Conservation (phyloP, 2,797 vertebrate genomes). For the Cirrhinus mrigala region DNA sequence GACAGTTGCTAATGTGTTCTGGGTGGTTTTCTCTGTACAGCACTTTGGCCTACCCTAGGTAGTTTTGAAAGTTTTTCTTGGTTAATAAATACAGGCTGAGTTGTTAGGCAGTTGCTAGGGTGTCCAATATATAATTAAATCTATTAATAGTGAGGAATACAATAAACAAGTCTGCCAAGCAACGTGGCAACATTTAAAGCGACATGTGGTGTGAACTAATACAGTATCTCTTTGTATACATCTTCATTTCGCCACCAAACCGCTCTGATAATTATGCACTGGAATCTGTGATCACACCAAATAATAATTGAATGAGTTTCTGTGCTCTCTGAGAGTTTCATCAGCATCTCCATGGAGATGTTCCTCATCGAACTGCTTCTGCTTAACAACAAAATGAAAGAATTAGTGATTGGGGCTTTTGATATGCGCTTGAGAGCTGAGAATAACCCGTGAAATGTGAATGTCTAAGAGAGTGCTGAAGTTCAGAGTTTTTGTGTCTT, state of each 20-base stretch:
- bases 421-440: neutral
- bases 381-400: neutral
- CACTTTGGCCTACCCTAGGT: neutral
- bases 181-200: neutral
- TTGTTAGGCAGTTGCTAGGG: neutral
- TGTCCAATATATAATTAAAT: neutral
- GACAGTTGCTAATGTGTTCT: neutral
- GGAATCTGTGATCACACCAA: neutral
- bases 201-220: neutral
- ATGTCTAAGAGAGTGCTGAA: neutral
- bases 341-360: conserved; percentile 11
- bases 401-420: neutral
- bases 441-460: neutral
- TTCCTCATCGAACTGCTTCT: neutral
- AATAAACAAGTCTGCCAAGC: neutral
- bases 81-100: neutral
- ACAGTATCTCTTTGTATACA: neutral
- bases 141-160: neutral
- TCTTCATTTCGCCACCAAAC: neutral
- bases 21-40: neutral
- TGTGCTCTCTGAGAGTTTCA: neutral
- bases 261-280: neutral
- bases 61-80: neutral
- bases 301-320: conserved; percentile 4
- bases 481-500: neutral